Percentiles rank a stretch among this genome's conserved stretches.
phyloP scores from a whole-genome alignment of 2,888 invertebrate genomes.

The Pardosa pseudoannulata region DNA sequence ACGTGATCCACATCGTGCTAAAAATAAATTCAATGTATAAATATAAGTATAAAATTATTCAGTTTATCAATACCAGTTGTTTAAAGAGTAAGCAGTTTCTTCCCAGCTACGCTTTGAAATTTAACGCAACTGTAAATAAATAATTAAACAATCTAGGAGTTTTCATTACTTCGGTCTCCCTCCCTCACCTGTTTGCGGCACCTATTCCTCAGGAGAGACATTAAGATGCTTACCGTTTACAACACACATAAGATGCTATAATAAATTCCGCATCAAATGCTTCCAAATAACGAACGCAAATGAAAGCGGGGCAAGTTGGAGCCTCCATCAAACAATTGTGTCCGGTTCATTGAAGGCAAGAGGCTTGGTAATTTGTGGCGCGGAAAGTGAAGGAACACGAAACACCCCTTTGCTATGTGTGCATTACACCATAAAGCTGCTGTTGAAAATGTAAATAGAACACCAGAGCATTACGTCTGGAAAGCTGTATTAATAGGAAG shows the following conservation, averaged over 20 bases:
- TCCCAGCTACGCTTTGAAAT: too few relatives aligned
- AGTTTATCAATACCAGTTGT: too few relatives aligned
- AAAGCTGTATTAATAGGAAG: neutral
- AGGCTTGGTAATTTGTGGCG: slow-evolving; percentile 21
- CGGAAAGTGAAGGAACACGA: slow-evolving; percentile 13
- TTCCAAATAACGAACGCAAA: neutral
- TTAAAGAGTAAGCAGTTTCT: too few relatives aligned
- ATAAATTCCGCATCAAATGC: neutral
- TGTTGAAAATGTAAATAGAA: neutral
- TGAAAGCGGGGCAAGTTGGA: neutral
- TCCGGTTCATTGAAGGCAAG: slow-evolving; percentile 38
- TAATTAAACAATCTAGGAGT: too few relatives aligned
- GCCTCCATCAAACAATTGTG: neutral
- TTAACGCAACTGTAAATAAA: too few relatives aligned
- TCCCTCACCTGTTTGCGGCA: too few relatives aligned
- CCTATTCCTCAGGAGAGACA: neutral
- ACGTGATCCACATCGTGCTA: too few relatives aligned
- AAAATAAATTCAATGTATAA: too few relatives aligned
- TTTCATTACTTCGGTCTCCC: too few relatives aligned
- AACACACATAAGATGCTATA: neutral
- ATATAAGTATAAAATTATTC: too few relatives aligned
- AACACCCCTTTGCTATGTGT: slow-evolving; percentile 18
- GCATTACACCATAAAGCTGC: neutral
- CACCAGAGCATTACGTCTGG: neutral
- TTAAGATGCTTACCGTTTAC: neutral